Base-by-base conservation (phyloP, 2,113 vertebrate species). In the Meriones unguiculatus region DNA sequence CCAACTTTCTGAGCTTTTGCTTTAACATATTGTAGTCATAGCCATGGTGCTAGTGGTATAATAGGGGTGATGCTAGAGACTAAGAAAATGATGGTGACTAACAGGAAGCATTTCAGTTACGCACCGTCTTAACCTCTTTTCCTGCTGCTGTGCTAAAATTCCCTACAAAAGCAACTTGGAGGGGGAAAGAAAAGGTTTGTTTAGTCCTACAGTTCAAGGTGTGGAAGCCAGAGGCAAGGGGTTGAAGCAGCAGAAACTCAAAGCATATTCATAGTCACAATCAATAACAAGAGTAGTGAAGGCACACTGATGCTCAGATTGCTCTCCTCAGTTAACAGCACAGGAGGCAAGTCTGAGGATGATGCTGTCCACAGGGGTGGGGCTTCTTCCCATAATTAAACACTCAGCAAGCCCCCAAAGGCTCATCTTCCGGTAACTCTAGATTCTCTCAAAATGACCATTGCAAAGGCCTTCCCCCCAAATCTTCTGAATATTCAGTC, bases 11-110 rank as follows among this genome's bases (percentile, higher is more conserved):
- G 28, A 70, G 41, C 8, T 80, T 85, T 76, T 64, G 22, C 35
- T 76, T 87, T 59, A 70, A n/a, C 32, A 10, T 70, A n/a, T 93
- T 41, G 25, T 4, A 32, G 0, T 64, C 12, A 46, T 14, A 14
- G 46, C 5, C 2, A 0, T n/a, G 28, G 6, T 50, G 10, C 10
- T 1, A 0, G 12, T 6, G 32, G 24, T 20, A 32, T 11, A 1
- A 5, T 4, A 22, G 4, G 9, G 5, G 6, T 24, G 0, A 7
- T 17, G 5, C 62, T 17, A 59, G 4, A 73, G 81, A 11, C 2
- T 5, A 35, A 52, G 32, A 64, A 62, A 24, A 50, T 50, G 30
- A 22, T 13, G 28, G 50, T 30, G n/a, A 25, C 7, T 25, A 18
- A 17, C 17, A 1, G 4, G 14, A 30, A 22, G n/a, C 24, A 14